phyloP scores from a whole-genome alignment of 2,888 invertebrate genomes.

The Cryptophagus acutangulus region DNA sequence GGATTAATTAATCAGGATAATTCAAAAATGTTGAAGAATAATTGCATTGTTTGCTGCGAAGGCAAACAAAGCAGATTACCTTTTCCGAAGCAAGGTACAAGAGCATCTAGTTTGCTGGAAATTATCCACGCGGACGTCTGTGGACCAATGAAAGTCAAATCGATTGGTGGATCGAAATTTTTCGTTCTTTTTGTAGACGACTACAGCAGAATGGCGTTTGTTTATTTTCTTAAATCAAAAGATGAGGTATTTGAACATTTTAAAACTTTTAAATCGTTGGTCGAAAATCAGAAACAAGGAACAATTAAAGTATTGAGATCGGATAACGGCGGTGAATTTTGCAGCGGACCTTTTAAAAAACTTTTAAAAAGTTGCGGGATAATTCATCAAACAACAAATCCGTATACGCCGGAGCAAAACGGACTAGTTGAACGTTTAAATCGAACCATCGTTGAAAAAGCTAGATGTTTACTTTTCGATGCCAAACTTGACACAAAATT shows the following conservation, averaged over 20 bases:
- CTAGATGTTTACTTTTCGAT: constrained; percentile 18
- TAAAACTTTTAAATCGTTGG: constrained; percentile 12
- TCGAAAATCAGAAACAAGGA: constrained; percentile 14
- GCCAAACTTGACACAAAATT: constrained; percentile 13
- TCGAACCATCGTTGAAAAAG: constrained; percentile 22
- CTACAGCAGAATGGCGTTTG: constrained; percentile 5
- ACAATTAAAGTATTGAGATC: constrained; percentile 18
- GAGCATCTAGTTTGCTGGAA: constrained; percentile 1
- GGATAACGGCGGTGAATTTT: constrained; percentile 19
- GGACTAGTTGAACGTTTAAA: constrained; percentile 21
- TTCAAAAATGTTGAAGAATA: background rate
- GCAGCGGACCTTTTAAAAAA: constrained; percentile 7
- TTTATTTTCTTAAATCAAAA: constrained; percentile 9
- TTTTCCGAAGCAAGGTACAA: constrained; percentile 2
- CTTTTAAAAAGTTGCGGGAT: constrained; percentile 18
- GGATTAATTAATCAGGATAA: background rate
- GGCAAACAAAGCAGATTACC: constrained; percentile 5
- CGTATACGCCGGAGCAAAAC: constrained; percentile 26
- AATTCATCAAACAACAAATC: constrained; percentile 20
- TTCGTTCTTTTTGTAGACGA: constrained; percentile 1
- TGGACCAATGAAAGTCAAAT: constrained; percentile 6
- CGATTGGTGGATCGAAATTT: constrained; percentile 6
- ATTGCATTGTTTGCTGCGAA: constrained; percentile 5
- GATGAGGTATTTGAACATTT: constrained; percentile 11
- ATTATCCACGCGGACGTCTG: constrained; percentile 1